A percentile compares a stretch with the other conserved stretches of the same genome.
These are phyloP conservation scores for Bubalus kerabau DNA, from an alignment of 2,113 vertebrate genomes.

Conservation along the genomic window DNA sequence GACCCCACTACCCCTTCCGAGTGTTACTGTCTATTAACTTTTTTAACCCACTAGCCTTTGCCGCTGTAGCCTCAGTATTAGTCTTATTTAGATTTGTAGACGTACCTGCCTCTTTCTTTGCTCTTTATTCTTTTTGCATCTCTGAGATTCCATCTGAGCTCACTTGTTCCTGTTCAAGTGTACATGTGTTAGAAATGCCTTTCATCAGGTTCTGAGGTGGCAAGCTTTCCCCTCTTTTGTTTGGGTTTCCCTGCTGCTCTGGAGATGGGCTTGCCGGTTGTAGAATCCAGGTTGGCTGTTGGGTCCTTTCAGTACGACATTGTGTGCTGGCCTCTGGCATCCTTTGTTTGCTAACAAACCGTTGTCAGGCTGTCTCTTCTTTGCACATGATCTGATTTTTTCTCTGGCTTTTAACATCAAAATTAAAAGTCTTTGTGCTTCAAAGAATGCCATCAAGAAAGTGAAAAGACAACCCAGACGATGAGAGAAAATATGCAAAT, in stretches of 20 bases:
- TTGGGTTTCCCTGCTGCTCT: not conserved
- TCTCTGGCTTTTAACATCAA: not conserved
- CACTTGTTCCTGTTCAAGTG: not conserved
- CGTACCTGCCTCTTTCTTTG: not conserved
- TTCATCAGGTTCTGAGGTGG: not conserved
- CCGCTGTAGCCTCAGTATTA: not conserved
- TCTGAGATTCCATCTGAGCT: not conserved
- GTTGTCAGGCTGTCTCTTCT: not conserved
- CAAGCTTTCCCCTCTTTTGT: not conserved
- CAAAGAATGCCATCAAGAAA: not conserved
- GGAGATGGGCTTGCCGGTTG: accelerated
- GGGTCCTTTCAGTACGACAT: not conserved
- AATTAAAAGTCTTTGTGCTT: not conserved
- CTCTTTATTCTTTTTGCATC: not conserved
- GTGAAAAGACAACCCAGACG: not conserved
- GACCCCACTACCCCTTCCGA: not conserved
- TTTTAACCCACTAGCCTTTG: not conserved
- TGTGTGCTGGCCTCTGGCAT: accelerated
- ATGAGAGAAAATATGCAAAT: not conserved
- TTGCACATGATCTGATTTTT: not conserved
- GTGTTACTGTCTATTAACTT: accelerated
- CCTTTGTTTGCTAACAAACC: not conserved
- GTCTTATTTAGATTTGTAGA: not conserved
- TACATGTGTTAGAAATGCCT: accelerated
- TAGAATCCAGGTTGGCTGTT: accelerated